phyloP scores from a whole-genome alignment of 2,113 vertebrate genomes.

The Terrapene triunguis region DNA sequence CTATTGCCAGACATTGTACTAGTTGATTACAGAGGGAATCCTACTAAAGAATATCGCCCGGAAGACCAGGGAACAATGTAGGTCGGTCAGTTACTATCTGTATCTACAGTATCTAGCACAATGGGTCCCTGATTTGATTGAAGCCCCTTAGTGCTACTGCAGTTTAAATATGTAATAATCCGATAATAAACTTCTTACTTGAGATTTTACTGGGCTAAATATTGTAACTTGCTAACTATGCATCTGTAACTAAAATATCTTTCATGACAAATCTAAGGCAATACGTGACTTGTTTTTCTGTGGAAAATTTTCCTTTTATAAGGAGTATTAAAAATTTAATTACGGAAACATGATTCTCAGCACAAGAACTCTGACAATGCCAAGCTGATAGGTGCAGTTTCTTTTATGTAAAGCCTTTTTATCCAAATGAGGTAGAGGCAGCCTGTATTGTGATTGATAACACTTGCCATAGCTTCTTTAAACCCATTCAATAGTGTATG shows the following conservation, averaged over 20 bases:
- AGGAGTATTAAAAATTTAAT: background rate
- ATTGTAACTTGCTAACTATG: background rate
- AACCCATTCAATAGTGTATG: constrained; percentile 34
- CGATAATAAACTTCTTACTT: background rate
- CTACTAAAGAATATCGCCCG: background rate
- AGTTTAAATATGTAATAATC: background rate
- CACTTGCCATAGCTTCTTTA: constrained; percentile 71
- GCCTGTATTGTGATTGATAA: constrained; percentile 55
- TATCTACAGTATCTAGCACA: background rate
- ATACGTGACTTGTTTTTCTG: background rate
- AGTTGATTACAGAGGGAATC: background rate
- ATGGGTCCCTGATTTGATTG: background rate
- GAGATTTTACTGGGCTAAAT: background rate
- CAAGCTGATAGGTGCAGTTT: background rate
- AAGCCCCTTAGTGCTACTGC: background rate
- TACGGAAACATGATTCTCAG: background rate
- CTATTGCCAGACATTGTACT: background rate
- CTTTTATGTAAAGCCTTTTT: constrained; percentile 2
- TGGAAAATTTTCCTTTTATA: constrained; percentile 36
- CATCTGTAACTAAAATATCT: background rate
- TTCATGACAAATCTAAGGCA: background rate
- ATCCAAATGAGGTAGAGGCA: constrained; percentile 57
- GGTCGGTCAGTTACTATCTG: background rate
- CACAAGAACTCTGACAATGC: constrained; percentile 11
- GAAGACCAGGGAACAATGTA: background rate